Base-by-base conservation (phyloP, 2,113 vertebrate genomes). In the Phyllostomus discolor region DNA sequence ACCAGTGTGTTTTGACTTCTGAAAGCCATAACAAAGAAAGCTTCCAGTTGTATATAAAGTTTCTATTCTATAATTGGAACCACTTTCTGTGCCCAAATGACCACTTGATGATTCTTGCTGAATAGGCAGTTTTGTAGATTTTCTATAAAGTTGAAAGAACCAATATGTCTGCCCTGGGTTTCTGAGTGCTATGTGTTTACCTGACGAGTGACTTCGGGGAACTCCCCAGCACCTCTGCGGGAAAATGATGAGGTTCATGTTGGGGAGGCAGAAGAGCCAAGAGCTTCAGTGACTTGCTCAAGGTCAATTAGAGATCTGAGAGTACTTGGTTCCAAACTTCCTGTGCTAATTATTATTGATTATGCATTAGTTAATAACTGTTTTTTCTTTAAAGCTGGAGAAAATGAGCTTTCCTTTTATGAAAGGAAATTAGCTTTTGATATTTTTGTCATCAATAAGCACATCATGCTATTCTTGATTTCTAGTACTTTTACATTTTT, bases 21-120 rank as follows among this genome's bases (percentile, higher is more conserved):
- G 43, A 62, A 76, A 91, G 22, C 26, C 54, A 1, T 38, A 83
- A 70, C 35, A 76, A 31, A 67, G 86, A 80, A 73, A 72, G 67
- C 31, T 7, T 59, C 66, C 15, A 26, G 9, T 50, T 94, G 1
- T 28, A 59, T 20, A 48, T 41, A 46, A 70, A 87, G 22, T 89
- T 66, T 87, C 48, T 85, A 0, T 83, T 66, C 92, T 88, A 57
- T 84, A 82, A 33, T 89, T 86, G 83, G 43, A 26, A 91, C n/a
- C 17, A 88, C 38, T 81, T 59, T 31, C 26, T 73, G 52, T 79
- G n/a, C 52, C 59, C 38, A 69, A 94, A 84, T n/a, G 50, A 76
- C 81, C n/a, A 67, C 43, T 64, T 76, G n/a, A 69, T 95, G 67
- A 95, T 75, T 93, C 89, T 93, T 91, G 75, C 11, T 94, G 10